Percentiles rank a stretch among this genome's conserved stretches.
phyloP scores from a whole-genome alignment of 2,888 invertebrate genomes.

The Phortica magna region DNA sequence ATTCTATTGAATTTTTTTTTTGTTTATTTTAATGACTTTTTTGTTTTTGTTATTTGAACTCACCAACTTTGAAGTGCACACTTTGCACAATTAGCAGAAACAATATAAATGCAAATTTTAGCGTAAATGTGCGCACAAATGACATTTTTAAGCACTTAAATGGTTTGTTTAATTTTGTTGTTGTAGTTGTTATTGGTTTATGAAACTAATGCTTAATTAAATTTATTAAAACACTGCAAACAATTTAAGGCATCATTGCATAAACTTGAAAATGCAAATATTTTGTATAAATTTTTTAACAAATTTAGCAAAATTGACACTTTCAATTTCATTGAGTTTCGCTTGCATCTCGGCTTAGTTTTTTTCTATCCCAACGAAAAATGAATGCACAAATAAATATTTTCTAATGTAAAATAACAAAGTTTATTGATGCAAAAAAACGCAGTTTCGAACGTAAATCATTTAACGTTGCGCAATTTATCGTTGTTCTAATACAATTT shows the following conservation, averaged over 20 bases:
- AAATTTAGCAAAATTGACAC: conserved; percentile 54
- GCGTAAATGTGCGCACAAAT: conserved; percentile 26
- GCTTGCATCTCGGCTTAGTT: conserved; percentile 5
- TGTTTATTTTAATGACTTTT: conserved; percentile 1
- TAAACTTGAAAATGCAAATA: background rate
- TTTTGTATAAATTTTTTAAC: conserved; percentile 16
- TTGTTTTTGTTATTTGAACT: background rate
- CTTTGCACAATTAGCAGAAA: conserved; percentile 54
- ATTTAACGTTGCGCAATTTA: conserved; percentile 15
- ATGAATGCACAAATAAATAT: conserved; percentile 1
- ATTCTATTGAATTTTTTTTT: background rate
- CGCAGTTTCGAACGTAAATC: conserved; percentile 12
- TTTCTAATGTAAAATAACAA: background rate
- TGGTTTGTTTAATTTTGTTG: background rate
- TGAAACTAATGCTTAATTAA: background rate
- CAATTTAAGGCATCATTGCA: background rate
- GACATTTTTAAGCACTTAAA: conserved; percentile 1
- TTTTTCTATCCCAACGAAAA: conserved; percentile 25
- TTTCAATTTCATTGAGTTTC: conserved; percentile 43
- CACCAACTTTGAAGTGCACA: conserved; percentile 33
- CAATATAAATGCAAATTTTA: conserved; percentile 56
- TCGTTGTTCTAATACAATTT: conserved; percentile 2
- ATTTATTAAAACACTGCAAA: background rate
- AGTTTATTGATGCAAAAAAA: conserved; percentile 4
- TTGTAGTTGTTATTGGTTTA: background rate